Base-by-base conservation (phyloP, 2,113 vertebrate genomes). In the Lasiurus borealis region DNA sequence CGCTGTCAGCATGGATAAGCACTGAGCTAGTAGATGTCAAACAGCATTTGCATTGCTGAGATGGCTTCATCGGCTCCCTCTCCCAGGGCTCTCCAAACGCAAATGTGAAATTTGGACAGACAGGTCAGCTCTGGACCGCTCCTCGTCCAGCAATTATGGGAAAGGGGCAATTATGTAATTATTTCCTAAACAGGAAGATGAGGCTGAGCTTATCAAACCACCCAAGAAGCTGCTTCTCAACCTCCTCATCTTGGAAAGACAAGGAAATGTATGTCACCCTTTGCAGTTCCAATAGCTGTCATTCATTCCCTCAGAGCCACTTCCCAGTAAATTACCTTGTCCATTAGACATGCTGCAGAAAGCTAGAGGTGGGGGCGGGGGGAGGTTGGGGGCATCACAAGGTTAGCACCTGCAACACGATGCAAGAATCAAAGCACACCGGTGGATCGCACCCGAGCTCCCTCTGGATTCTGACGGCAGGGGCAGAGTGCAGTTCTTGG, bases 41-140 rank as follows among this genome's bases (percentile, higher is more conserved):
- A 88, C 59, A 85, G 66, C 62, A 81, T 88, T 80, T 93, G 31
- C 52, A 80, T 76, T 62, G 87, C 81, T 64, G 92, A 90, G 77
- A 93, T 48, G 90, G 77, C 92, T 96, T 96, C 80, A 87, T 93
- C 90, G 52, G 66, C 88, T 57, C 59, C 62, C 48, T 91, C 59
- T 88, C 88, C 68, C 5, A 52, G 76, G 75, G 86, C 44, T 64
- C 57, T 93, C 27, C 64, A n/a, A 72, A 57, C 25, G 23, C 16
- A 75, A 62, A 93, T 82, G 0, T 84, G 87, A 93, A 62, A 82
- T 95, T 6, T 64, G 59, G 72, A 95, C 66, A 88, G 72, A 85
- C 3, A 0, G 81, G 85, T 78, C 81, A 46, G 62, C 40, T 84
- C 62, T 34, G 12, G 81, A 96, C 71, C 85, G 92, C 13, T 81